phyloP scores from a whole-genome alignment of 2,888 invertebrate genomes.

The Chrysolina haemoptera region DNA sequence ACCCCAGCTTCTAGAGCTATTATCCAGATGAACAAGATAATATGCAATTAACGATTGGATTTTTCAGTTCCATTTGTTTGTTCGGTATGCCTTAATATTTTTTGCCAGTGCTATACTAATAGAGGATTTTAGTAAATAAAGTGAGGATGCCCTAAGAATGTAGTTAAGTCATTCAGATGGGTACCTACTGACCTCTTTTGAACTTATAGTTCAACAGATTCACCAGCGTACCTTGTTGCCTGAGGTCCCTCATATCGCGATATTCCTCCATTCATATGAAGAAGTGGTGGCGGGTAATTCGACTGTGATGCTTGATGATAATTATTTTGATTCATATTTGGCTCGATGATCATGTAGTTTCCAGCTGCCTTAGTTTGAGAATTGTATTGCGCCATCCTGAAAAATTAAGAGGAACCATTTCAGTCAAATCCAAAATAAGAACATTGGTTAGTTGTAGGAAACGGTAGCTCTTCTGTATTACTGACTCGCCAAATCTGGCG shows the following conservation, averaged over 20 bases:
- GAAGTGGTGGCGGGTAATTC: slow-evolving; percentile 73
- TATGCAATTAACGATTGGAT: neutral
- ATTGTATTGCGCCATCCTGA: slow-evolving; percentile 53
- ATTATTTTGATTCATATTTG: slow-evolving; percentile 63
- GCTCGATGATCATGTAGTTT: slow-evolving; percentile 70
- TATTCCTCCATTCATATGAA: slow-evolving; percentile 68
- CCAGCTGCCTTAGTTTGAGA: slow-evolving; percentile 55
- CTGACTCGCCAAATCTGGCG: neutral
- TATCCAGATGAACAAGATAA: neutral
- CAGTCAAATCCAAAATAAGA: slow-evolving; percentile 6
- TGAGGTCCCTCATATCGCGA: slow-evolving; percentile 59
- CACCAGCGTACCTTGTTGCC: slow-evolving; percentile 34
- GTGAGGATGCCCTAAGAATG: neutral
- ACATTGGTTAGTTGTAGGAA: slow-evolving; percentile 4
- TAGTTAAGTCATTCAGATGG: neutral
- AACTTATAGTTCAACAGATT: slow-evolving; percentile 15
- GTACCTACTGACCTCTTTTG: slow-evolving; percentile 10
- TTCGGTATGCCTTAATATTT: neutral
- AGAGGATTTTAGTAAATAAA: neutral
- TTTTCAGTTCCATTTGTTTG: neutral
- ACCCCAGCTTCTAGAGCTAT: neutral
- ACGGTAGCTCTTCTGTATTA: neutral
- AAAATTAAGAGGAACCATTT: slow-evolving; percentile 40
- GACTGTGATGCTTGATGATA: slow-evolving; percentile 68
- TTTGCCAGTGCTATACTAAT: neutral